phyloP scores from a whole-genome alignment of 2,113 vertebrate species.

The Ciconia maguari region DNA sequence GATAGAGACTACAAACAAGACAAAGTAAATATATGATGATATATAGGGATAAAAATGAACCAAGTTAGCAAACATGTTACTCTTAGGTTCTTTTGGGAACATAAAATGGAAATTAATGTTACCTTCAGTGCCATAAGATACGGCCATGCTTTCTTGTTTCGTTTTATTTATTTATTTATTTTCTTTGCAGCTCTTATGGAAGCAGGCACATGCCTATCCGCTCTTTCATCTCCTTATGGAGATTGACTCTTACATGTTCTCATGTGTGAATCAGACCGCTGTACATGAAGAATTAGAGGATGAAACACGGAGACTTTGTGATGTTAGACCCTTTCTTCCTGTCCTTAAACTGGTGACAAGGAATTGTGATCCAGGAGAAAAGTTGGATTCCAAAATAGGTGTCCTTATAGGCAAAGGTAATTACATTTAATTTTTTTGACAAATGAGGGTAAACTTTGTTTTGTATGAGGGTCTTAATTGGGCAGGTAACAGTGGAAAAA shows the following conservation, averaged over 20 bases:
- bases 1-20: not conserved
- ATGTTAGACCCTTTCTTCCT: constrained; percentile 93
- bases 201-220: constrained; percentile 90
- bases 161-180: not conserved
- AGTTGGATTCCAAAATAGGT: constrained; percentile 95
- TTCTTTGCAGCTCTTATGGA: constrained; percentile 90
- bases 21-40: not conserved
- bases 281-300: constrained; percentile 97
- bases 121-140: not conserved
- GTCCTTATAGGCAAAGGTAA: constrained; percentile 97
- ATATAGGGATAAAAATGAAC: not conserved
- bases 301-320: constrained; percentile 91
- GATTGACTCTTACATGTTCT: constrained; percentile 97
- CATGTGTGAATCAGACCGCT: constrained; percentile 95
- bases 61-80: not conserved
- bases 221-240: constrained; percentile 91
- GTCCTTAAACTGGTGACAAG: constrained; percentile 91
- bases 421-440: not conserved
- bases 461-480: not conserved
- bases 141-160: not conserved
- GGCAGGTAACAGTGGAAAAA: not conserved
- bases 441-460: not conserved
- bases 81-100: not conserved
- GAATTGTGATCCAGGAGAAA: constrained; percentile 91
- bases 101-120: not conserved